Percentiles rank a stretch among this genome's conserved stretches.
Evolutionary conservation across 2,888 invertebrate genomes (phyloP).

Genomic region (Ophion costatus): DNA sequence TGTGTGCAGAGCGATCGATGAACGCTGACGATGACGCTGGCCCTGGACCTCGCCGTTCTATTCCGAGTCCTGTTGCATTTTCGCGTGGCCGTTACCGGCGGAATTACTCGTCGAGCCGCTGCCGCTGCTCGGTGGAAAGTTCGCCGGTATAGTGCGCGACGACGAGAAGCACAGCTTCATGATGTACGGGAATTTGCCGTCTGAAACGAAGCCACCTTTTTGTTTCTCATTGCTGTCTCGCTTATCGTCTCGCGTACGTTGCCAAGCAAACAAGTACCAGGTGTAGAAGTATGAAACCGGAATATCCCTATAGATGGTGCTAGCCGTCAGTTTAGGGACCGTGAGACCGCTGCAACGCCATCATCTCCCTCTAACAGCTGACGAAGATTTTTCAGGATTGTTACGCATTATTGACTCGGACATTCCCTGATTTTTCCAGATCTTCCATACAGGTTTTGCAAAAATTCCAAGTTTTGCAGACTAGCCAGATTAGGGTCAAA

Average conservation of each 20-base stretch:
- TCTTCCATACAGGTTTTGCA: too few relatives aligned
- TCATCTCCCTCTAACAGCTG: too few relatives aligned
- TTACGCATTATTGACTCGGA: too few relatives aligned
- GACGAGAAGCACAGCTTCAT: constrained; percentile 99
- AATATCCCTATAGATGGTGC: too few relatives aligned
- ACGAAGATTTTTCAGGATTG: too few relatives aligned
- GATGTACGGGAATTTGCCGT: constrained; percentile 98
- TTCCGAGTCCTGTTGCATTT: constrained; percentile 83
- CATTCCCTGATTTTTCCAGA: too few relatives aligned
- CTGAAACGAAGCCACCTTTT: constrained; percentile 85
- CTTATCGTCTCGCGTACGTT: not conserved
- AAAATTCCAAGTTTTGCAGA: too few relatives aligned
- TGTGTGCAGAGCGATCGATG: constrained; percentile 79
- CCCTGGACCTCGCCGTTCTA: constrained; percentile 84
- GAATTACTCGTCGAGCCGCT: constrained; percentile 77
- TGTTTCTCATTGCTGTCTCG: constrained; percentile 39
- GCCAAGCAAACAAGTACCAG: too few relatives aligned
- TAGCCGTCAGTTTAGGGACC: too few relatives aligned
- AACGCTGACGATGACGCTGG: constrained; percentile 81
- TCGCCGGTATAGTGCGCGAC: constrained; percentile 86
- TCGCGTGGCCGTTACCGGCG: constrained; percentile 82
- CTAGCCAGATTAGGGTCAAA: too few relatives aligned
- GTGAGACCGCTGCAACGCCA: too few relatives aligned
- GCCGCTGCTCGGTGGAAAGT: constrained; percentile 80
- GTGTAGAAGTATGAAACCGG: too few relatives aligned